These are phyloP conservation scores for Cephus rjabovi DNA, from an alignment of 2,888 invertebrate species.

Conservation along the genomic window DNA sequence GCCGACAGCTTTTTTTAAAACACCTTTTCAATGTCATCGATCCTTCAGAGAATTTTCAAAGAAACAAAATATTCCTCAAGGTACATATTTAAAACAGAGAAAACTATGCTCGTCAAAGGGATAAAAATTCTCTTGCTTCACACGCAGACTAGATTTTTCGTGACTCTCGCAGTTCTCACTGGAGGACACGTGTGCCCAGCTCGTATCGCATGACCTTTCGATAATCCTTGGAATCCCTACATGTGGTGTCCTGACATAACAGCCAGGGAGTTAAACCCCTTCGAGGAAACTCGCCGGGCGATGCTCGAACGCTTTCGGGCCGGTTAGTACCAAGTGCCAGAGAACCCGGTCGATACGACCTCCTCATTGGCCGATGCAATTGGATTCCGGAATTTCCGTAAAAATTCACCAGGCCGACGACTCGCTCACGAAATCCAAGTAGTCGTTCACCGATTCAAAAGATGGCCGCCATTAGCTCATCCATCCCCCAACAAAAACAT, in stretches of 20 bases:
- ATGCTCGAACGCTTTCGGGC: slow-evolving; percentile 32
- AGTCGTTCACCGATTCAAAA: neutral
- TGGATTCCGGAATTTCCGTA: slow-evolving; percentile 32
- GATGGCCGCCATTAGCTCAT: neutral
- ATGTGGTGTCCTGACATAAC: slow-evolving; percentile 37
- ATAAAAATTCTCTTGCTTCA: neutral
- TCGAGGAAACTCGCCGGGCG: slow-evolving; percentile 16
- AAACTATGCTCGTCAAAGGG: too few species aligned
- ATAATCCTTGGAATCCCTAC: slow-evolving; percentile 46
- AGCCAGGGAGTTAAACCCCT: slow-evolving; percentile 20
- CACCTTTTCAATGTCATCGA: neutral
- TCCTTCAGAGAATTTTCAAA: neutral
- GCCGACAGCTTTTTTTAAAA: neutral
- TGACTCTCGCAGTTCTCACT: slow-evolving; percentile 24
- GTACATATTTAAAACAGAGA: neutral
- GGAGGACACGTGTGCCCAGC: slow-evolving; percentile 22
- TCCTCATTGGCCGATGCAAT: slow-evolving; percentile 33
- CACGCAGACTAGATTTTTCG: slow-evolving; percentile 9
- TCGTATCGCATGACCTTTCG: slow-evolving; percentile 12
- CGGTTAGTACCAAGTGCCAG: slow-evolving; percentile 29
- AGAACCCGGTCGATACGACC: slow-evolving; percentile 4
- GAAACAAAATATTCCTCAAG: neutral
- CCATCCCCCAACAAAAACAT: neutral
- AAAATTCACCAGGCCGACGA: slow-evolving; percentile 7
- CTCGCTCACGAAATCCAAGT: neutral